These are phyloP conservation scores for Neotragus pygmaeus DNA, from an alignment of 2,113 vertebrate genomes.

Conservation along the genomic window DNA sequence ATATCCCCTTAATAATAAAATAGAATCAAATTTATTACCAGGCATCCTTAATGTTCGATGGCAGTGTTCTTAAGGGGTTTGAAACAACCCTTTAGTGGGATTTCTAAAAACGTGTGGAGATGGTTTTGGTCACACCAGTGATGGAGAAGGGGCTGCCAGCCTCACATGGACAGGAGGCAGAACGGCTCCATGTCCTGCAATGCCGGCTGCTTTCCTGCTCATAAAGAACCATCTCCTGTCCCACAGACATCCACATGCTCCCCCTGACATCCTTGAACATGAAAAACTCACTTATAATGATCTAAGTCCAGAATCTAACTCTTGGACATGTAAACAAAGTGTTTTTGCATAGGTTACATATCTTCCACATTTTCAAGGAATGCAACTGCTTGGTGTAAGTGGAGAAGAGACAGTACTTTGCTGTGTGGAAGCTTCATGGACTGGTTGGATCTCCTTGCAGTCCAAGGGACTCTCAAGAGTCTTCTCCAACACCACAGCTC, in stretches of 20 bases:
- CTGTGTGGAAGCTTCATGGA: not conserved
- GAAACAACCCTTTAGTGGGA: not conserved
- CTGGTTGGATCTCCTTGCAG: too few species aligned
- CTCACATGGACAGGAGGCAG: not conserved
- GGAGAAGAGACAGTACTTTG: not conserved
- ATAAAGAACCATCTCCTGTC: not conserved
- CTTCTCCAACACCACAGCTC: too few species aligned
- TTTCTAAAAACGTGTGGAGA: not conserved
- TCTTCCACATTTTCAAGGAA: not conserved
- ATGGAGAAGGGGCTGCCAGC: not conserved
- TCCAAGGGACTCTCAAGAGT: too few species aligned
- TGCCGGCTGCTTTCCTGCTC: not conserved
- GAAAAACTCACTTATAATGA: not conserved
- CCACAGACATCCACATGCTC: not conserved
- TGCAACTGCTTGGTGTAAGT: not conserved
- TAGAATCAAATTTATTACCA: not conserved
- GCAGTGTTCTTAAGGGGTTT: not conserved
- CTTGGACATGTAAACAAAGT: not conserved
- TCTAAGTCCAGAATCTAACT: not conserved
- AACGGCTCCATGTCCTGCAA: not conserved
- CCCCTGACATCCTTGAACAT: not conserved
- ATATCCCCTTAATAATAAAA: not conserved
- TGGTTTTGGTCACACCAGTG: not conserved
- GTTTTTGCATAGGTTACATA: not conserved
- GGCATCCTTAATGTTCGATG: not conserved